Conservation (phyloP, 2,888 invertebrate species). For the Aricia artaxerxes region DNA sequence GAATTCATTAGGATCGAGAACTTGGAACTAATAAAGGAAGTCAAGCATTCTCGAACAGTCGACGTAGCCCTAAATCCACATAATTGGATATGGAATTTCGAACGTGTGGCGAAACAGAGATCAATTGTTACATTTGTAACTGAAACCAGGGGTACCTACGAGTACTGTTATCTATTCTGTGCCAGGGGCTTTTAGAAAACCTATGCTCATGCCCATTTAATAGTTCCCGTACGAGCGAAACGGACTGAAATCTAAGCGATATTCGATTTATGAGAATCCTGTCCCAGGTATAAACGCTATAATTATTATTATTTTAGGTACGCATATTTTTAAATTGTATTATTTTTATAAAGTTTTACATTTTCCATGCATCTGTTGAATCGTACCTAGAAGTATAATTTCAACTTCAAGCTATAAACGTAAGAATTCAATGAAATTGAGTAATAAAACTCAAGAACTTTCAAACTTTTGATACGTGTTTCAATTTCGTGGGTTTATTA, state of each 20-base stretch:
- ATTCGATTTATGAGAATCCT: not conserved
- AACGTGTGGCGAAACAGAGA: not conserved
- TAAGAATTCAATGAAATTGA: not conserved
- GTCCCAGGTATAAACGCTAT: not conserved
- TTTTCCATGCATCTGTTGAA: not conserved
- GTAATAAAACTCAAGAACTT: not conserved
- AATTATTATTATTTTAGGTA: too few relatives aligned
- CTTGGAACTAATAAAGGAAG: not conserved
- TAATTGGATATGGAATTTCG: not conserved
- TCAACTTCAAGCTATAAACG: not conserved
- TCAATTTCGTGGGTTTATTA: conserved; percentile 8
- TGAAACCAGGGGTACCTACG: not conserved
- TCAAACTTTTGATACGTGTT: not conserved
- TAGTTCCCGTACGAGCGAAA: not conserved
- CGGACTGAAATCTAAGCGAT: not conserved
- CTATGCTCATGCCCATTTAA: not conserved
- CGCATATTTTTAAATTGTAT: too few relatives aligned
- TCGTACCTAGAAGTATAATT: not conserved
- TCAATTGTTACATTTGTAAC: not conserved
- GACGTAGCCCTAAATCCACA: not conserved
- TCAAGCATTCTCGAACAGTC: not conserved
- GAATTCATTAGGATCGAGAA: not conserved
- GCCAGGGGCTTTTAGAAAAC: not conserved
- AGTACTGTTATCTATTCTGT: too few relatives aligned
- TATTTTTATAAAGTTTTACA: too few relatives aligned